Evolutionary conservation across 2,113 vertebrate genomes (phyloP), one percentile per base, ranked within the genome.

Genomic region (Silurus asotus): DNA sequence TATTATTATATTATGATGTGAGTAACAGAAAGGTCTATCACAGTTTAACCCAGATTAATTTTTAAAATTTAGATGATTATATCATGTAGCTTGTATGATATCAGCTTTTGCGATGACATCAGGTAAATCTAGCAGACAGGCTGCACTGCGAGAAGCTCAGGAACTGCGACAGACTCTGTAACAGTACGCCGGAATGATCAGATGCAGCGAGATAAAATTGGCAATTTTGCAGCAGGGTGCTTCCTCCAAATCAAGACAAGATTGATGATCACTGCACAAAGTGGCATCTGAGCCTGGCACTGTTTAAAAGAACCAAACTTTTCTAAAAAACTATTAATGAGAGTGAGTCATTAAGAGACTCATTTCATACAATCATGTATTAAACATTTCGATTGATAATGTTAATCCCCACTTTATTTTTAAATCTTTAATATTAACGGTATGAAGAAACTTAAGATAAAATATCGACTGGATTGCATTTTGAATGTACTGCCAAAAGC

Each of bases 231-330:
- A 81, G 69, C 78, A 70, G 79, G 85, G 78, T 15, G 76, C 72
- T 72, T 59, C 76, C 84, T 81, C 77, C 62, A 56, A 81, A 74
- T 72, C 78, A 62, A 51, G 45, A 81, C n/a, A 51, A 81, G 67
- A 75, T 14, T 45, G 78, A 82, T 81, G 85, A 81, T 61, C 28
- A 61, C 15, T 3, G 65, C 56, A 51, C 45, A 74, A 62, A 51
- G 77, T 79, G 62, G 51, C 75, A 69, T 79, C 62, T 25, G 84
- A 86, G 77, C 20, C 84, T 59, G 84, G 28, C 62, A n/a, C 84
- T 45, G 51, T 69, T 67, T 58, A 77, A 37, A 77, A 77, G 53
- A 28, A 55, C n/a, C 7, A 0, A 51, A 77, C n/a, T 77, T 56
- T 28, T 28, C 75, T 17, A 77, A 17, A 17, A 56, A 56, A 77